Conservation (phyloP, 2,797 vertebrate genomes). For the Spinibarbus caldwelli region DNA sequence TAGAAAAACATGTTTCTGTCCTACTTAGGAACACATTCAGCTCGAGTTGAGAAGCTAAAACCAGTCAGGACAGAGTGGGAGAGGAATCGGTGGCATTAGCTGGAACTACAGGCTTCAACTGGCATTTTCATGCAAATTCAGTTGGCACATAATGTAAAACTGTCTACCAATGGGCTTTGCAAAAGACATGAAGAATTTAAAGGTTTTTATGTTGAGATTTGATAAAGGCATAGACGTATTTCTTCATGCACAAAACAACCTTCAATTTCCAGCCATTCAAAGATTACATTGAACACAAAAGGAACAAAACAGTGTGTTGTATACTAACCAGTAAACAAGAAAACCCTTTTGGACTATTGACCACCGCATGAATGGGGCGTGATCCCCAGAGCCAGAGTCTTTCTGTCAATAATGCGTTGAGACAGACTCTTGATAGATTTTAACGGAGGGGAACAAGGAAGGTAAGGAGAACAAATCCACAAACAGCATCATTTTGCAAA, state of each 20-base stretch:
- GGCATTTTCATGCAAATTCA: conserved; percentile 42
- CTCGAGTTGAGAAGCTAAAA: conserved; percentile 7
- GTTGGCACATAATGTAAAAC: conserved; percentile 10
- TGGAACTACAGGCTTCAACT: conserved; percentile 15
- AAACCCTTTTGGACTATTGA: conserved; percentile 6
- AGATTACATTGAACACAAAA: conserved; percentile 40
- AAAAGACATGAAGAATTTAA: conserved; percentile 4
- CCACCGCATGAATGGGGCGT: conserved; percentile 15
- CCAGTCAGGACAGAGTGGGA: conserved; percentile 36
- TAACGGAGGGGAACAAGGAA: conserved; percentile 14
- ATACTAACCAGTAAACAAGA: conserved; percentile 28
- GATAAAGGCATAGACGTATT: conserved; percentile 3
- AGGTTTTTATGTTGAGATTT: conserved; percentile 12
- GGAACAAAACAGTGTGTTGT: conserved; percentile 21
- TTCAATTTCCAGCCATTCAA: conserved; percentile 10
- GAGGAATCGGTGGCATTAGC: conserved; percentile 33
- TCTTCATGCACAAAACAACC: not conserved
- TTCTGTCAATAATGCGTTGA: conserved; percentile 26
- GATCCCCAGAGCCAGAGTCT: conserved; percentile 31
- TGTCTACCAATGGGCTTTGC: conserved; percentile 11
- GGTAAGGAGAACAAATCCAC: conserved; percentile 24
- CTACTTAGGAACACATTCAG: conserved; percentile 18
- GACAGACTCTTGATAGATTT: conserved; percentile 27
- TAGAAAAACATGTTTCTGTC: conserved; percentile 29
- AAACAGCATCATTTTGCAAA: conserved; percentile 31